Evolutionary conservation across 2,797 vertebrate species (phyloP).

Genomic region (Pseudomugil gertrudae): DNA sequence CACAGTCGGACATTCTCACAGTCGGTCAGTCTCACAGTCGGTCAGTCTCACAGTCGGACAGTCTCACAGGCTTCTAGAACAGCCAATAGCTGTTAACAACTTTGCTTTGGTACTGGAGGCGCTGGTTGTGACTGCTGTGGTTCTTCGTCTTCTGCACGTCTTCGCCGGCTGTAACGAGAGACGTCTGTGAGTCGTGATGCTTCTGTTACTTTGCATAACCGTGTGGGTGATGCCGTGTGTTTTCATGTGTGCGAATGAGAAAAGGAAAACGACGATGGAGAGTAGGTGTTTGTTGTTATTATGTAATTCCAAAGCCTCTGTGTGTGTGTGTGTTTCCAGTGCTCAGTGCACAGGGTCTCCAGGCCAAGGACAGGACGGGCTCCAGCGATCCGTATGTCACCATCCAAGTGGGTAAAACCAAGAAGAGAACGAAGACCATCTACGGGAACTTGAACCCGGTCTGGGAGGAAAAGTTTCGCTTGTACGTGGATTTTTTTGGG

Average conservation of each 20-base stretch:
- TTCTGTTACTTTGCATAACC: constrained; percentile 61
- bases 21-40: too few relatives aligned
- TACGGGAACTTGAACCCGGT: constrained; percentile 96
- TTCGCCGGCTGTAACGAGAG: too few relatives aligned
- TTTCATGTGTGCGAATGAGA: constrained; percentile 42
- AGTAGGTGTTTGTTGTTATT: constrained; percentile 72
- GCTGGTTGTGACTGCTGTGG: background rate
- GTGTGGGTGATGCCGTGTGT: constrained; percentile 53
- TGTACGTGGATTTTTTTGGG: constrained; percentile 82
- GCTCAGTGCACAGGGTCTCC: constrained; percentile 94
- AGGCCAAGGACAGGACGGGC: constrained; percentile 97
- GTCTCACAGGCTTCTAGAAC: too few relatives aligned
- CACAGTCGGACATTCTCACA: too few relatives aligned
- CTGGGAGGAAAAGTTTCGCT: constrained; percentile 96
- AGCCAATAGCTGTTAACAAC: too few relatives aligned
- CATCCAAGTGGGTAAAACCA: constrained; percentile 97
- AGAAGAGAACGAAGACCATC: constrained; percentile 97
- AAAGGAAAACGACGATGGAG: constrained; percentile 17
- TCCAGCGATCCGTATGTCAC: constrained; percentile 98
- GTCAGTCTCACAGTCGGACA: too few relatives aligned
- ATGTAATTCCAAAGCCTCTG: constrained; percentile 55
- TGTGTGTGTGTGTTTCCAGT: constrained; percentile 77
- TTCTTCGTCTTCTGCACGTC: too few relatives aligned
- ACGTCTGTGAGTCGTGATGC: constrained; percentile 54
- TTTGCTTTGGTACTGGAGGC: background rate